Percentiles rank a stretch among this genome's conserved stretches.
phyloP scores from a whole-genome alignment of 2,888 invertebrate genomes.

The Empis livida region DNA sequence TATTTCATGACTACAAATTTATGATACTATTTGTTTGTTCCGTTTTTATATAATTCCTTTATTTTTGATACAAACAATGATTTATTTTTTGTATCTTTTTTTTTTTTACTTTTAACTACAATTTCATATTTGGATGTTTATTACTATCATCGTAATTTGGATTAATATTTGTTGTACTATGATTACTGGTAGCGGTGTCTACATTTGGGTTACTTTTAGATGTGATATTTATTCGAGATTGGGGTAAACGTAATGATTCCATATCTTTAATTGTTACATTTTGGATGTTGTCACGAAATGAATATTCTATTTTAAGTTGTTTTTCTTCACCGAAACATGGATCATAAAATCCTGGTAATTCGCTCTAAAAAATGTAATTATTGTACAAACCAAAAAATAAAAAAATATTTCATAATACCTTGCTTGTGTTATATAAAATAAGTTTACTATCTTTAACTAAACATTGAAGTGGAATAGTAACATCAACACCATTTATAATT shows the following conservation, averaged over 20 bases:
- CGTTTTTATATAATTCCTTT: no score
- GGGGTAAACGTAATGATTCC: conserved; percentile 68
- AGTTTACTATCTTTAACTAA: conserved; percentile 85
- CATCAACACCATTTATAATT: conserved; percentile 53
- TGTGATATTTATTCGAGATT: neutral
- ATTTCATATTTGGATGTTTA: no score
- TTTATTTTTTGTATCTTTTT: no score
- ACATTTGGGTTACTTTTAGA: neutral
- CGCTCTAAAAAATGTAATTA: conserved; percentile 52
- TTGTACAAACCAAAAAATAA: neutral
- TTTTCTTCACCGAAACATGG: conserved; percentile 90
- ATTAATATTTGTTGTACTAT: no score
- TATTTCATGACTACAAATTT: no score
- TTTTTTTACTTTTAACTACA: no score
- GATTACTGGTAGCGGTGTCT: neutral
- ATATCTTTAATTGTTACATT: conserved; percentile 66
- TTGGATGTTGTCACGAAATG: conserved; percentile 67
- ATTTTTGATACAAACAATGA: no score
- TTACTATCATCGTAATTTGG: no score
- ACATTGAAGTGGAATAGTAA: conserved; percentile 90
- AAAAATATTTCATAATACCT: conserved; percentile 43
- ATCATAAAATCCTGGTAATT: conserved; percentile 93
- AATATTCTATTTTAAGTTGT: conserved; percentile 71
- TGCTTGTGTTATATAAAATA: conserved; percentile 68
- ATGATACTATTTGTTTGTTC: no score